Evolutionary conservation across 2,113 vertebrate species (phyloP), one percentile per base, ranked within the genome.

Genomic region (Spermophilus dauricus): DNA sequence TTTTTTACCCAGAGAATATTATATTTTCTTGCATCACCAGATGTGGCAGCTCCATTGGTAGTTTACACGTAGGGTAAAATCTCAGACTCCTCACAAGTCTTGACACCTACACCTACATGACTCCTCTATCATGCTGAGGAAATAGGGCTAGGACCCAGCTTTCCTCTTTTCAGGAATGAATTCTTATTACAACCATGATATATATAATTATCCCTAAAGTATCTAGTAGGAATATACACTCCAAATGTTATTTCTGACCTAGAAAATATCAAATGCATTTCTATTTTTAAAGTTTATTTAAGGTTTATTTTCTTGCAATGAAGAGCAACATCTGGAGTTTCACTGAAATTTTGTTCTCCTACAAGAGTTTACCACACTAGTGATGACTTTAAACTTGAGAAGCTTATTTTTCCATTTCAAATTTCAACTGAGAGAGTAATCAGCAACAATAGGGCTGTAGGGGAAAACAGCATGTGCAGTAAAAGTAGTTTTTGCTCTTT

Each of bases 381-480:
- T 45, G 56, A 28, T 84, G 37, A 90, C 58, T 83, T 92, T 87
- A 80, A 96, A 80, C 26, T 53, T 53, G 22, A 53, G 12, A 92
- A 96, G 28, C 65, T 92, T 92, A 77, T 94, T 96, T 97, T 97
- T 94, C 65, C 77, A 67, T 92, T 78, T 92, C 75, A 84, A 53
- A 95, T 91, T 96, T 95, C 94, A 96, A 96, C 32, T 51, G 53
- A 95, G 56, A 85, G 42, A 86, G 65, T 93, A 67, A 95, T 97
- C 83, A 95, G 48, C 39, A 93, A 32, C 37, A 72, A 61, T 30
- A 96, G 28, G 30, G 53, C 97, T 93, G 30, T n/a, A 95, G 90
- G 95, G 78, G 80, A 95, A 93, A 97, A 69, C 34, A 86, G 32
- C 76, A 75, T 42, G 77, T 83, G 75, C 91, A 93, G 63, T 73